Conservation (phyloP, 2,113 vertebrate genomes). For the Crotalus viridis region DNA sequence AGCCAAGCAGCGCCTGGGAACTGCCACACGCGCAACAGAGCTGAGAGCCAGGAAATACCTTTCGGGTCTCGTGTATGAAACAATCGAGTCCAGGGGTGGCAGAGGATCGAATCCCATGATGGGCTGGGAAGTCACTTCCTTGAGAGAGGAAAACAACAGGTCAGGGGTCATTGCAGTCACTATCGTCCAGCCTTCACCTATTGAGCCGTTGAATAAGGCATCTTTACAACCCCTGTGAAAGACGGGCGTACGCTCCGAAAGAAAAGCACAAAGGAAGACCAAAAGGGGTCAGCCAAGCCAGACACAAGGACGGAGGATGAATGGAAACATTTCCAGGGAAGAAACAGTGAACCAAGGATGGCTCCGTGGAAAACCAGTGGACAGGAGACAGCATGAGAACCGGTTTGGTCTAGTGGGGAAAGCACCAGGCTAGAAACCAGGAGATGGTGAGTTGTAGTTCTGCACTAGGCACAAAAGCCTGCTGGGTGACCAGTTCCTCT, state of each 20-base stretch:
- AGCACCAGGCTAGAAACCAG: no score
- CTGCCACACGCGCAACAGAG: accelerated
- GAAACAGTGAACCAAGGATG: no score
- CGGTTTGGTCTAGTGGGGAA: no score
- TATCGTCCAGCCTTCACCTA: not conserved
- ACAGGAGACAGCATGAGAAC: no score
- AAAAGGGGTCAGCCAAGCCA: not conserved
- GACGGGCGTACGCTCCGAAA: not conserved
- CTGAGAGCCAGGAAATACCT: conserved; percentile 71
- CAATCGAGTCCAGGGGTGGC: conserved; percentile 86
- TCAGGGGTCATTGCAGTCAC: not conserved
- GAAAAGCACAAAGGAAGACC: not conserved
- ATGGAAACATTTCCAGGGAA: not conserved
- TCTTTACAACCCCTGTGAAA: not conserved
- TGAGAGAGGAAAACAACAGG: conserved; percentile 23
- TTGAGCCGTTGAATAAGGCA: not conserved
- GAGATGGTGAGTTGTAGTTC: no score
- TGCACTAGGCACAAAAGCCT: no score
- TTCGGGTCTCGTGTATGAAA: conserved; percentile 87
- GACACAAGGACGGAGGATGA: no score
- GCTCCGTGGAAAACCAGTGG: no score
- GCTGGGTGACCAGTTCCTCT: no score
- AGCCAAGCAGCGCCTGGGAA: accelerated
- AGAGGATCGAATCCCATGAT: conserved; percentile 94
- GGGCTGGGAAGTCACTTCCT: conserved; percentile 94